A percentile compares a stretch with the other conserved stretches of the same genome.
phyloP scores from a whole-genome alignment of 2,888 invertebrate species.

The Argyresthia goedartella region DNA sequence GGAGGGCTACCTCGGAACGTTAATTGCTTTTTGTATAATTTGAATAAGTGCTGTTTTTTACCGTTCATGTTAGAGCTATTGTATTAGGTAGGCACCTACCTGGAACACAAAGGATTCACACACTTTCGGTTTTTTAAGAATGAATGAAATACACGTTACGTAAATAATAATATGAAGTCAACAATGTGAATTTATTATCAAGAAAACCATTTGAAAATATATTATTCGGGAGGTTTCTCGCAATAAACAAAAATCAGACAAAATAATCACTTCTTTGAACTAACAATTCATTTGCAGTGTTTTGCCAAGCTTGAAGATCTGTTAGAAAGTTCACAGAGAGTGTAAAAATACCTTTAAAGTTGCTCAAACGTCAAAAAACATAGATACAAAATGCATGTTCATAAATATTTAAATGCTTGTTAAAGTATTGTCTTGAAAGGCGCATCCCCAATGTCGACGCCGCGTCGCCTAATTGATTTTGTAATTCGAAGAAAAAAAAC shows the following conservation, averaged over 20 bases:
- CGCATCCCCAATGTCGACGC: conserved; percentile 18
- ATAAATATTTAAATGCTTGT: too few species aligned
- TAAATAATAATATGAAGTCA: neutral
- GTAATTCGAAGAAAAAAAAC: conserved; percentile 38
- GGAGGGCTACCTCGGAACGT: conserved; percentile 60
- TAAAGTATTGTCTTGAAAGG: conserved; percentile 5
- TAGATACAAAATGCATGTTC: too few species aligned
- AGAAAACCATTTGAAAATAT: neutral
- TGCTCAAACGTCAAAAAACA: too few species aligned
- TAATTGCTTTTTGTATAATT: conserved; percentile 72
- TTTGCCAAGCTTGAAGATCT: too few species aligned
- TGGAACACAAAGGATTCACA: neutral
- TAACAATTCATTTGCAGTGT: too few species aligned
- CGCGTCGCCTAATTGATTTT: conserved; percentile 51
- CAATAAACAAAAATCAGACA: too few species aligned
- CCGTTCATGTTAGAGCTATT: too few species aligned
- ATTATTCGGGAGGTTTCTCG: neutral
- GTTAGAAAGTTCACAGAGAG: too few species aligned
- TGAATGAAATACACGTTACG: neutral
- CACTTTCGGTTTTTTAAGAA: neutral
- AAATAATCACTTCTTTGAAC: too few species aligned
- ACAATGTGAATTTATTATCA: neutral
- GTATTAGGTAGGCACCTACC: too few species aligned
- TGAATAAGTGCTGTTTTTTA: conserved; percentile 47
- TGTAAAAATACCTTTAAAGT: too few species aligned